Evolutionary conservation across 2,888 invertebrate species (phyloP), one percentile per base, ranked within the genome.

Genomic region (Ophion slaviceki): DNA sequence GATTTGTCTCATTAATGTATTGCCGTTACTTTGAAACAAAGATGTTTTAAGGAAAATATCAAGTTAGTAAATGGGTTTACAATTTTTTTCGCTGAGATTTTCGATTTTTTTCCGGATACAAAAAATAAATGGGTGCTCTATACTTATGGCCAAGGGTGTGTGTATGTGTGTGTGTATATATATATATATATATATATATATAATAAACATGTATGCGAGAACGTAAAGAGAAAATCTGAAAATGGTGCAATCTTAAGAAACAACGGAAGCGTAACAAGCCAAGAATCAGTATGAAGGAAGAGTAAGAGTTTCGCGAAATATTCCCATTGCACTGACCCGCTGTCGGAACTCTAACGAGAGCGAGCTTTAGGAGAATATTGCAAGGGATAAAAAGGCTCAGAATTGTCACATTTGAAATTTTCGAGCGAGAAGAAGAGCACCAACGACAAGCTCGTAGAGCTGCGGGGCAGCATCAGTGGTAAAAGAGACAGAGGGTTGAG

Each of bases 351-450:
- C 53, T 53, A 28, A 28, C 64, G 71, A 45, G 64, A 74, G 11
- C 53, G 53, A 53, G 81, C 78, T 74, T 70, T 70, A 67, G 70
- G 67, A 80, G 45, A 84, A 85, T 85, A 85, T 85, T 62, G 61
- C 71, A 14, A 67, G 70, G 79, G 59, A 85, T 80, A 72, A 82
- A 64, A 82, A 79, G 76, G 45, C 32, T 76, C 66, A 67, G 47
- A 61, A 85, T 76, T 71, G 79, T 67, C 57, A 59, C 47, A n/a
- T 10, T 61, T 57, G 32, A 36, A 64, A 53, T 72, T 70, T 72
- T 32, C 64, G 32, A 68, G 36, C 47, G 32, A 70, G 62, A 20
- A 62, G 17, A 71, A 61, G 45, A 78, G 40, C 32, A 14, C 47
- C 45, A 71, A 70, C 70, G 71, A 79, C 68, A 62, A 71, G 14